Evolutionary conservation across 2,888 invertebrate species (phyloP), one percentile per base, ranked within the genome.

Genomic region (Eucera pruinosa): DNA sequence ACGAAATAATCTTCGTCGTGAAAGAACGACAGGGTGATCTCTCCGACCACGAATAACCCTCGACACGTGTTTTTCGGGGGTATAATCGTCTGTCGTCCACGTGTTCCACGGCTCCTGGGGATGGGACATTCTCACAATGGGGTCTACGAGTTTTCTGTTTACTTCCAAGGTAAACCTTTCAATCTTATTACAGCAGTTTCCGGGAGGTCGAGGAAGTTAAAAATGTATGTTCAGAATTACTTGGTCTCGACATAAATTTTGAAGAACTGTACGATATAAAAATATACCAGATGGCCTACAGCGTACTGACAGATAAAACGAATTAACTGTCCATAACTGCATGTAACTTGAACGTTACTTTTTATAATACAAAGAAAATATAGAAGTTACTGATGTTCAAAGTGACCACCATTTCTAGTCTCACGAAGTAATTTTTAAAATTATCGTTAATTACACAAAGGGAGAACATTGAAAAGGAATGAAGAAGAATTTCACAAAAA

Each of bases 141-240:
- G 30, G 20, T 3, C 20, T 15, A 7, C 15, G 20, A 61, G 20
- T 23, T 43, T 36, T 15, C 45, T 64, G 27, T 69, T 55, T 65
- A 70, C 47, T 47, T 41, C n/a, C 0, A 30, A 30, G 36, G 43
- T 65, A 70, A 70, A 70, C 47, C 27, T 64, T 30, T 15, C 33
- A n/a, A 13, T 4, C 2, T 18, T 33, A 13, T 0, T 0, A 15
- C 15, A 15, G 3, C 7, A 11, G 6, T 43, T 43, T 36, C 57
- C 15, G 25, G 20, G 36, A 57, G 39, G 15, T 33, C 20, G 11
- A 13, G 13, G 13, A 60, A 7, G 9, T 23, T 41, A 27, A 41
- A 41, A 50, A 52, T 54, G 11, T 65, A 54, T n/a, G 13, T 20
- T n/a, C 18, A 27, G 9, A 41, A 30, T 54, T 54, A 43, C 43